Conservation (phyloP, 1,140 invertebrate genomes). For the Lethrus apterus region DNA sequence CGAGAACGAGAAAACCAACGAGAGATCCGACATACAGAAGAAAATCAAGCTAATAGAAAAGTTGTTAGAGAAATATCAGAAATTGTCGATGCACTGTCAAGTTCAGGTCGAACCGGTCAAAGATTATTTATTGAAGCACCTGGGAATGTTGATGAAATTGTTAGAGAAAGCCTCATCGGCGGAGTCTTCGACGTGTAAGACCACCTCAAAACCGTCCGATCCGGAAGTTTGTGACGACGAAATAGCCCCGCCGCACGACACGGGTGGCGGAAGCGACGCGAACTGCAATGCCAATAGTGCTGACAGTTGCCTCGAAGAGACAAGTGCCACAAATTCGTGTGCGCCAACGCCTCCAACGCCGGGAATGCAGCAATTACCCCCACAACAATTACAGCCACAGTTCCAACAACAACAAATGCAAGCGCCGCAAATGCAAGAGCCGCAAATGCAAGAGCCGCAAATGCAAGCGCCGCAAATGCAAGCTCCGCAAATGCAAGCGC, state of each 20-base stretch:
- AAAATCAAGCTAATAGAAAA: conserved; percentile 19
- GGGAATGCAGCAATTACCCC: background rate
- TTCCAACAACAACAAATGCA: background rate
- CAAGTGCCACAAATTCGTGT: no score
- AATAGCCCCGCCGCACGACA: background rate
- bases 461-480: background rate
- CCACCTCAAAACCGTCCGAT: background rate
- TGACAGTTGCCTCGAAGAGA: no score
- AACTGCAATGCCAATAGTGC: no score
- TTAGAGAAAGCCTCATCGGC: background rate
- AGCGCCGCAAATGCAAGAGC: background rate
- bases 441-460: conserved; percentile 1
- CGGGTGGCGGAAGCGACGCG: background rate
- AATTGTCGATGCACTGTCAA: conserved; percentile 25
- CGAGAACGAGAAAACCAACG: conserved; percentile 16
- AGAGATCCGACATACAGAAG: conserved; percentile 19
- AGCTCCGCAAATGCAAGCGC: conserved; percentile 2
- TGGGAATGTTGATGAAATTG: conserved; percentile 20
- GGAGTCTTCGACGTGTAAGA: background rate
- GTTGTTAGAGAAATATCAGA: conserved; percentile 27
- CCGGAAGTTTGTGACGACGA: background rate
- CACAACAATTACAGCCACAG: background rate
- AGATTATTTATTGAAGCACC: conserved; percentile 28
- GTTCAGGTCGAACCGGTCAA: conserved; percentile 27
- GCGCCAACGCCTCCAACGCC: no score